Base-by-base conservation (phyloP, 2,113 vertebrate species). In the Odocoileus hemionus region DNA sequence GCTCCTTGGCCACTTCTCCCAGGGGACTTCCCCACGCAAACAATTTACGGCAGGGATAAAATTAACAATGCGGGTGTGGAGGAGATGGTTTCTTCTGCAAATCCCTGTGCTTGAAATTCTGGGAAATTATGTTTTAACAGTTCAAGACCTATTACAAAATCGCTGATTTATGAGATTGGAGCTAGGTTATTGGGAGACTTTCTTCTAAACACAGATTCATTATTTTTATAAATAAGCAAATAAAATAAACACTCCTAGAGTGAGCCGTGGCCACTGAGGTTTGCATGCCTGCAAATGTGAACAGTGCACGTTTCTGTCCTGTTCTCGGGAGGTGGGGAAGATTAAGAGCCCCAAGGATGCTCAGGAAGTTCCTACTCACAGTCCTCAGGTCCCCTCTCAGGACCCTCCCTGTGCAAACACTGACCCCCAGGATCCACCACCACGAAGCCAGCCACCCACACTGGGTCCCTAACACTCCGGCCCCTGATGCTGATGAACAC, bases 71-170 rank as follows among this genome's bases (percentile, higher is more conserved):
- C 1, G 92, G 76, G 84, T 43, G 12, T 13, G 91, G 86, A 84
- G 94, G 96, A 97, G 93, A 6, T 39, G 10, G 57, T 60, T 94
- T 94, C 85, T 91, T 96, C 74, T 78, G 86, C 23, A 28, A 94
- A 96, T 91, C 64, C 36, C 10, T 93, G 80, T 91, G 58, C 88
- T 96, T 96, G 52, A 92, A 95, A 97, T 96, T 96, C 96, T 95
- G 70, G 85, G 89, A 98, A 98, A 97, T 89, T 47, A 84, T 84
- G 58, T 94, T 98, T 92, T 84, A 91, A 82, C 91, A 88, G 76
- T 67, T 89, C 80, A 89, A 95, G 87, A 52, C 54, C 88, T 96
- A 95, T 78, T 91, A 89, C 88, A 91, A 97, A 85, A 89, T 60
- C 57, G 54, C 60, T 55, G 55, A 97, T 89, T 89, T 78, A 96